A percentile compares a stretch with the other conserved stretches of the same genome.
Evolutionary conservation across 2,888 invertebrate species (phyloP).

Genomic region (Suillia variegata): DNA sequence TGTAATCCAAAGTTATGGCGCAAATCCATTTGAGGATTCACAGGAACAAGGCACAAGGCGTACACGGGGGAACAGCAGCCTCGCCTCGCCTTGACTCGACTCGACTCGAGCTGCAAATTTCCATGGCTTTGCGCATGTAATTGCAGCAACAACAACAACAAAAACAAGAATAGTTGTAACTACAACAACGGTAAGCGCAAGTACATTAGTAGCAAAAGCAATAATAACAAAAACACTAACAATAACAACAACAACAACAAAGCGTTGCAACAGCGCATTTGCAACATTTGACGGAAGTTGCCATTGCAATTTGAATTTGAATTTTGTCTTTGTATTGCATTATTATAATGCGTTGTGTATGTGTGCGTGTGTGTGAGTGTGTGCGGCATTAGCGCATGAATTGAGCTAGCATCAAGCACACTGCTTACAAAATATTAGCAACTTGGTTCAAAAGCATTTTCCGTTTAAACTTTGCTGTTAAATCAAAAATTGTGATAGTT

Average conservation of each 20-base stretch:
- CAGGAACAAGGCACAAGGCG: too few relatives aligned
- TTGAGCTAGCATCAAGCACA: too few relatives aligned
- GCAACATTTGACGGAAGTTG: conserved; percentile 1
- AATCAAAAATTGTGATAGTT: too few relatives aligned
- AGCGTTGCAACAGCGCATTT: conserved; percentile 38
- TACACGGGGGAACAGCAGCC: conserved; percentile 37
- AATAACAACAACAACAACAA: too few relatives aligned
- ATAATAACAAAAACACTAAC: too few relatives aligned
- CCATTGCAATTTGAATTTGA: not conserved
- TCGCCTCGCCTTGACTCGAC: conserved; percentile 28
- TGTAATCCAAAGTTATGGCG: not conserved
- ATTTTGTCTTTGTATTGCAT: not conserved
- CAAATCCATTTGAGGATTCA: conserved; percentile 25
- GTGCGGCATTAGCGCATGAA: not conserved
- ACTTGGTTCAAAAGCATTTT: too few relatives aligned
- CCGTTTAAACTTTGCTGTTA: too few relatives aligned
- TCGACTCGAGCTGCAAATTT: not conserved
- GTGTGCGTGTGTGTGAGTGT: not conserved
- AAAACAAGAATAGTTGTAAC: too few relatives aligned
- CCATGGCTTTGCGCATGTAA: not conserved
- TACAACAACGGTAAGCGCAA: too few relatives aligned
- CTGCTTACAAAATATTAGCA: too few relatives aligned
- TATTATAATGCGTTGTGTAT: not conserved
- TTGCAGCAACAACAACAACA: conserved; percentile 40
- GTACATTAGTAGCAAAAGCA: too few relatives aligned